Evolutionary conservation across 2,797 vertebrate genomes (phyloP).

Genomic region (Paedocypris micromegethes): DNA sequence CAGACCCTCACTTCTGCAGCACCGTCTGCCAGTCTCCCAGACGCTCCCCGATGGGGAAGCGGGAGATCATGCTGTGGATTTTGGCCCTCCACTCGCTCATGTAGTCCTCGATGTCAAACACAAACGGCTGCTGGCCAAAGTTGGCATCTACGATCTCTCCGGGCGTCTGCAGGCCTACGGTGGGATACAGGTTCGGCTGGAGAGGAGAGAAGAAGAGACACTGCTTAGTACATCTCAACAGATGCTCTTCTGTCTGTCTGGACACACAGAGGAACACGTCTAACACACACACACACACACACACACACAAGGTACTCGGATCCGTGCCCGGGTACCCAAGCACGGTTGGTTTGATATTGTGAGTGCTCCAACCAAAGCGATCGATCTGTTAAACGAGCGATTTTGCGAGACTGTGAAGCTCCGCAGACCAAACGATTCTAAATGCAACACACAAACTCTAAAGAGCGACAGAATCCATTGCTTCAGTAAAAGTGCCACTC

Average conservation of each 20-base stretch:
- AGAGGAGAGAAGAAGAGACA: background rate
- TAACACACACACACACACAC: too few relatives aligned
- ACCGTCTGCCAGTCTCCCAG: constrained; percentile 96
- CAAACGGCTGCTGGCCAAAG: constrained; percentile 96
- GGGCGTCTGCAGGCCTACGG: constrained; percentile 94
- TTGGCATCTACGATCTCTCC: constrained; percentile 97
- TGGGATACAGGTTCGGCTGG: constrained; percentile 95
- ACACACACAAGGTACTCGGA: too few relatives aligned
- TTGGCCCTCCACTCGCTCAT: constrained; percentile 96
- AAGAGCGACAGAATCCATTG: too few relatives aligned
- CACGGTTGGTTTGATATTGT: too few relatives aligned
- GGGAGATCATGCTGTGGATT: constrained; percentile 91
- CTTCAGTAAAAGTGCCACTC: too few relatives aligned
- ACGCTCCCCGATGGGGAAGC: constrained; percentile 91
- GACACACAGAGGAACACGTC: too few relatives aligned
- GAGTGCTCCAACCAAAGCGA: too few relatives aligned
- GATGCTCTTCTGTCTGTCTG: background rate
- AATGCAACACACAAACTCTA: too few relatives aligned
- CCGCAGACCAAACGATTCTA: too few relatives aligned
- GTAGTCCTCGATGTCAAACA: constrained; percentile 98
- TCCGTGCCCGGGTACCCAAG: too few relatives aligned
- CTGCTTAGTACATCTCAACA: background rate
- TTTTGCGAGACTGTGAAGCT: too few relatives aligned
- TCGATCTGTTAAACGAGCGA: too few relatives aligned
- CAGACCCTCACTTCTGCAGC: constrained; percentile 80